phyloP scores from a whole-genome alignment of 2,888 invertebrate genomes.

The Hirtodrosophila trivittata region DNA sequence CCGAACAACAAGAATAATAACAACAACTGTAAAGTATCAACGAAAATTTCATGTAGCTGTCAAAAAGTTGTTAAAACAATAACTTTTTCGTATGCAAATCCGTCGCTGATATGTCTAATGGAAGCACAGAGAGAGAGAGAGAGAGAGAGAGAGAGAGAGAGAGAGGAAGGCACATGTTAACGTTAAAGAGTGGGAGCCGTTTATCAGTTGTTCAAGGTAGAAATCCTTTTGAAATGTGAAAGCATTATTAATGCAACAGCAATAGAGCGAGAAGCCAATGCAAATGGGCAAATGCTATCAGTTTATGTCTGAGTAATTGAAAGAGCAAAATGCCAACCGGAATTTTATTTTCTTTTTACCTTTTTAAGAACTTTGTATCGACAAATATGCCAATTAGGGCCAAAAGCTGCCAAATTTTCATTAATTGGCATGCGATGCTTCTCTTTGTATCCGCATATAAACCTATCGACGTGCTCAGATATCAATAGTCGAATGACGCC shows the following conservation, averaged over 20 bases:
- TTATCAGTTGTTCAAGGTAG: constrained; percentile 28
- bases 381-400: too few species aligned
- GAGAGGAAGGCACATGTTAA: not conserved
- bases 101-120: constrained; percentile 38
- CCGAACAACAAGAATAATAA: constrained; percentile 28
- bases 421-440: too few species aligned
- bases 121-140: constrained; percentile 4
- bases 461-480: too few species aligned
- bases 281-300: too few species aligned
- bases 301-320: too few species aligned
- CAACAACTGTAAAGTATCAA: constrained; percentile 34
- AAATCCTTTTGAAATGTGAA: constrained; percentile 12
- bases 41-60: constrained; percentile 36
- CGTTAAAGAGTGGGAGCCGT: constrained; percentile 1
- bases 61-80: constrained; percentile 63
- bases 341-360: too few species aligned
- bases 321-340: too few species aligned
- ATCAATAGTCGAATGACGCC: too few species aligned
- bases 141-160: not conserved
- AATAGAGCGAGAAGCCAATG: not conserved
- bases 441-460: too few species aligned
- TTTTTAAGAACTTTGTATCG: too few species aligned
- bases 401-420: too few species aligned
- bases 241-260: constrained; percentile 1
- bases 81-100: constrained; percentile 45